phyloP scores from a whole-genome alignment of 23 tunicate genomes.

The Trididemnum clinides region DNA sequence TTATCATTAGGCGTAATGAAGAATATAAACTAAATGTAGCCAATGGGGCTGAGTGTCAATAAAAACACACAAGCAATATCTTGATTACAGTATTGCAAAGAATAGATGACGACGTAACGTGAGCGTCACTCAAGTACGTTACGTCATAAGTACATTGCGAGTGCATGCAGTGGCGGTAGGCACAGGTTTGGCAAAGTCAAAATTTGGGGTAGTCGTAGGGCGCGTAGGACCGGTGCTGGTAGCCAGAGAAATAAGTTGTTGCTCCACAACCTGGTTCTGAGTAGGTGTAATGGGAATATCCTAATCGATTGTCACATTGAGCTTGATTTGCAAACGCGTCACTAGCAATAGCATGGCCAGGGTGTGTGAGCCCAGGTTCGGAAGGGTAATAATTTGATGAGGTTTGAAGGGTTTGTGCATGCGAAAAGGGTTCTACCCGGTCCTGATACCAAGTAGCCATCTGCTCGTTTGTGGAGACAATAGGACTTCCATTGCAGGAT shows the following conservation, averaged over 20 bases:
- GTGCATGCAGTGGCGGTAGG: no score
- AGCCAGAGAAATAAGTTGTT: neutral
- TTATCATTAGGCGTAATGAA: no score
- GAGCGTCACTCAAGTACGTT: no score
- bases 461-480: neutral
- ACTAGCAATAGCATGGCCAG: neutral
- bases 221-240: neutral
- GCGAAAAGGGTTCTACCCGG: neutral
- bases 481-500: neutral
- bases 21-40: no score
- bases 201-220: conserved; percentile 5
- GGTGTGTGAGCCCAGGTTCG: neutral
- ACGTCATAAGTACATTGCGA: no score
- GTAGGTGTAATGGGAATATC: neutral
- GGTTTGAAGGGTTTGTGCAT: neutral
- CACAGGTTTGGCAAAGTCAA: no score
- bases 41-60: no score
- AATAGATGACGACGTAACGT: no score
- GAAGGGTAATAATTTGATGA: neutral
- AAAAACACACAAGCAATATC: no score
- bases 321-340: neutral
- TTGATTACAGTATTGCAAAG: no score
- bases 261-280: neutral
- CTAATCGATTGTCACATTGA: neutral
- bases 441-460: neutral